Base-by-base conservation (phyloP, 2,888 invertebrate genomes). In the Synergus itoensis region DNA sequence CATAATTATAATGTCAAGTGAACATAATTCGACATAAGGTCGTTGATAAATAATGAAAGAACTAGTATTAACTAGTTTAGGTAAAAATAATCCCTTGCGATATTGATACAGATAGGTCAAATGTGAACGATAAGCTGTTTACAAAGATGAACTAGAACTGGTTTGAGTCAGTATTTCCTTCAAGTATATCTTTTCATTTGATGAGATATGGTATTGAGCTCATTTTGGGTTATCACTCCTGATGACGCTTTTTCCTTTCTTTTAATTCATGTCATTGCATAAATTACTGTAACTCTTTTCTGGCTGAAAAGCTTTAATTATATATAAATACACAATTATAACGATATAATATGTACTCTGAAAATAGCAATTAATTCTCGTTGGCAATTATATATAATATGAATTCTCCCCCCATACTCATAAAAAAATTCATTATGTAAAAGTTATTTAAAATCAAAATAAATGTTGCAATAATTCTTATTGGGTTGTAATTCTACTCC, bases 61-160 rank as follows among this genome's bases (percentile, higher is more conserved):
- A 36, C 53, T 36, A 12, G 40, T 73, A 0, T 36, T n/a, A 53
- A 9, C 73, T 36, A 48, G 73, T 53, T 73, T 73, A 4, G 18
- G 5, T 53, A 16, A 73, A 73, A 73, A 18, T 36, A 73, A 73
- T 69, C 48, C 36, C 28, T 16, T 14, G 21, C 3, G 7, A 28
- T 45, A 36, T 73, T 8, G 43, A 43, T 43, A 9, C 36, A 36
- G 16, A 53, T 60, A 60, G 48, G 36, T 73, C 73, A 73, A 36
- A 53, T 11, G 73, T 28, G 9, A 53, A 40, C 28, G 73, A 73
- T 73, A 73, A 73, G 36, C 16, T 73, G 36, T 73, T 73, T 73
- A 53, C 73, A 53, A 14, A n/a, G 36, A 53, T 40, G 36, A 73
- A 53, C 53, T 16, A 3, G 9, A 73, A 53, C 73, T 40, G 9